Evolutionary conservation across 2,888 invertebrate genomes (phyloP), one percentile per base, ranked within the genome.

Genomic region (Archips xylosteana): DNA sequence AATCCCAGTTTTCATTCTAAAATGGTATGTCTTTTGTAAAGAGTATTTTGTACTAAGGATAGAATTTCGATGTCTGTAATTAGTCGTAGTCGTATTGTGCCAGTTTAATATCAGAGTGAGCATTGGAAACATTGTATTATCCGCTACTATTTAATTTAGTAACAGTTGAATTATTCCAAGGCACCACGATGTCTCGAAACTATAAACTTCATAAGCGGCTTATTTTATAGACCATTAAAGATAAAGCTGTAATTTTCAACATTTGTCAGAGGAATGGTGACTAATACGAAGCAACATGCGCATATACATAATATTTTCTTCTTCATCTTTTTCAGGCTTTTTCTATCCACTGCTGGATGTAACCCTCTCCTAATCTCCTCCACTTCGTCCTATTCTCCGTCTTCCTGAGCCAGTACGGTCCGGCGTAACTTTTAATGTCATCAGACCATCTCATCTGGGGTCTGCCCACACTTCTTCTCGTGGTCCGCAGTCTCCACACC

Each of bases 161-260:
- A 60, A 32, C 60, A 60, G 49, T 15, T 71, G 71, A 51, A 60
- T 39, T 60, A 51, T 60, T 65, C 49, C 65, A 13, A n/a, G 60
- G 60, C 49, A 34, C 65, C 12, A n/a, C n/a, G 49, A 65, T 39
- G 42, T 49, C 60, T 65, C 10, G 60, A 70, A 70, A 39, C 64
- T 70, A 70, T 70, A 70, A 70, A 70, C 57, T 70, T 49, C 64
- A 59, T 36, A 64, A 63, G 70, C 47, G 61, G 39, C 39, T 62
- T 36, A 34, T 64, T 71, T 71, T 59, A 65, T 71, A 39, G 64
- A 59, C 45, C 57, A 71, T 45, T 71, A 71, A 64, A 64, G 47
- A 71, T 71, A 49, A 59, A 63, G 49, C 9, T 45, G 71, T 47
- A 51, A 39, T 49, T 65, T 65, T 45, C 9, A 39, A 71, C 23